Evolutionary conservation across 2,113 vertebrate species (phyloP), one percentile per base, ranked within the genome.

Genomic region (Bufo bufo): DNA sequence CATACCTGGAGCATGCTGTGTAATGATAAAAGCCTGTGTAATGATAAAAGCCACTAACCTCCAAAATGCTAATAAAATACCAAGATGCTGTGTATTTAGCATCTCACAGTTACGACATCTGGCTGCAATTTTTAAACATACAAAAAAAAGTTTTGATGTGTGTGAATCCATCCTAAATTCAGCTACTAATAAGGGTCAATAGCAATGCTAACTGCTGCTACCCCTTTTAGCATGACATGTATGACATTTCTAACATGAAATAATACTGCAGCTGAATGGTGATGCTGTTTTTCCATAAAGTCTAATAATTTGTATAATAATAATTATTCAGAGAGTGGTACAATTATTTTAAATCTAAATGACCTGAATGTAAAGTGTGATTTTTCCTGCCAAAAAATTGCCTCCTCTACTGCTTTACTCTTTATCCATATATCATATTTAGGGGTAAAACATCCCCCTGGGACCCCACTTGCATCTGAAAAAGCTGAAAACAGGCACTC

Each of bases 401-500:
- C 45, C n/a, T 14, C 52, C 45, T 61, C 50, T 50, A 52, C 20
- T 61, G 77, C 85, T 65, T 77, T 65, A 49, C 16, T 86, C 45
- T 50, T 56, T 69, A 52, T 87, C 77, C 33, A 85, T 49, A 58
- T 20, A 54, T 50, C 72, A 6, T 71, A 20, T 66, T 79, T 87
- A 71, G 77, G 85, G 74, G 33, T 87, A 87, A 87, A 87, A 45
- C 52, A 65, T n/a, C 63, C 85, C 77, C 77, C n/a, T 59, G 85
- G 72, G 61, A 81, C 50, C 77, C 69, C 49, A 45, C 63, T 87
- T 71, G 77, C 61, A 81, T 56, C 72, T 61, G n/a, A 45, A 86
- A 78, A 78, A 65, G 77, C 86, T 87, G 78, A 72, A 82, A 87
- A 82, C 78, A 74, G 78, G 78, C 54, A 72, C 52, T 87, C 56